These are phyloP conservation scores for Ephydatia muelleri DNA, from an alignment of 37 sponge, comb jelly and placozoan genomes.

Conservation along the genomic window DNA sequence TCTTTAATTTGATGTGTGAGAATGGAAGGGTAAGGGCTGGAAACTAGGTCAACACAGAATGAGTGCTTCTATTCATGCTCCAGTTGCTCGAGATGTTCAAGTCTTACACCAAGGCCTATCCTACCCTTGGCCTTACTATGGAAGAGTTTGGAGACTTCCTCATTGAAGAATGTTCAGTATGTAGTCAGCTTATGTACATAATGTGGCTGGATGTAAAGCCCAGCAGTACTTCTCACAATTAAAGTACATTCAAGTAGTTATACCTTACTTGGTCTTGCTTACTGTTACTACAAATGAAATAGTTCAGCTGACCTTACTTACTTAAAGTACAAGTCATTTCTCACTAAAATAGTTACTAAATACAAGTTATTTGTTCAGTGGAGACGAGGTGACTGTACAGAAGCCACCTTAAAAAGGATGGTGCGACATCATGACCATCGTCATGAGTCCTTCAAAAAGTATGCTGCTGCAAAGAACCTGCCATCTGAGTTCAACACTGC, in stretches of 20 bases:
- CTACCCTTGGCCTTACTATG: conserved; percentile 55
- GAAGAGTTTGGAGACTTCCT: conserved; percentile 67
- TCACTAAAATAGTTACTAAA: neutral
- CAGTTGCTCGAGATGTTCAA: conserved; percentile 55
- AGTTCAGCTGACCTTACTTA: too few relatives aligned
- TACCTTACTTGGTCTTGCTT: too few relatives aligned
- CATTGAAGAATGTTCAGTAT: conserved; percentile 44
- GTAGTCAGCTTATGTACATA: conserved; percentile 3
- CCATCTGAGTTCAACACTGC: conserved; percentile 28
- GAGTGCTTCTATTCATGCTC: neutral
- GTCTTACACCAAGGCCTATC: conserved; percentile 44
- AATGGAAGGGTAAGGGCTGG: conserved; percentile 24
- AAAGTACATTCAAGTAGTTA: too few relatives aligned
- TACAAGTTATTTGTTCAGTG: conserved; percentile 42
- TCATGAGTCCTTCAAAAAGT: conserved; percentile 68
- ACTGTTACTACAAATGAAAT: too few relatives aligned
- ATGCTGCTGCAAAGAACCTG: conserved; percentile 24
- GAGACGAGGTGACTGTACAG: conserved; percentile 20
- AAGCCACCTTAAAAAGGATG: neutral
- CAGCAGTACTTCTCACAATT: neutral
- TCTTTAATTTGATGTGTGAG: conserved; percentile 58
- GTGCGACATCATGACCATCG: conserved; percentile 60
- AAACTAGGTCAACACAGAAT: neutral
- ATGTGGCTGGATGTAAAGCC: too few relatives aligned
- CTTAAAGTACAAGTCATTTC: too few relatives aligned